phyloP scores from a whole-genome alignment of 2,797 vertebrate species.

The Melanotaenia maccullochi region DNA sequence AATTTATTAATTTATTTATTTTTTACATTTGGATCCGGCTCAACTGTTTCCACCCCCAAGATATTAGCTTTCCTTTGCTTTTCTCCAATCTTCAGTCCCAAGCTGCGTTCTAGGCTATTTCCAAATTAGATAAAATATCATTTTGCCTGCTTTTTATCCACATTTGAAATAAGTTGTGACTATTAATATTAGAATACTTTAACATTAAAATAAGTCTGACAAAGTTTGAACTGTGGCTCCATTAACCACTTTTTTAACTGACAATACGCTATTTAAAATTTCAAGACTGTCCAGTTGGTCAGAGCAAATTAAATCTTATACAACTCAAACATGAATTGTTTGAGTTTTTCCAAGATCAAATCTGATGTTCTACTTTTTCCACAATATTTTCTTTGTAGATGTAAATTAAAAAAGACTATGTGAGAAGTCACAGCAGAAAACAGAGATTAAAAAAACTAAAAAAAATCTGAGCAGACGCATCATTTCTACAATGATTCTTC shows the following conservation, averaged over 20 bases:
- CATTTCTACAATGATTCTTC: constrained; percentile 15
- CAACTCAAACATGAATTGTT: not conserved
- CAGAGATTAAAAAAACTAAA: not conserved
- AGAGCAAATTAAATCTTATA: too few relatives aligned
- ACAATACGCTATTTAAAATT: not conserved
- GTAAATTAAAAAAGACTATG: constrained; percentile 5
- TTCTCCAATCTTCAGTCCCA: not conserved
- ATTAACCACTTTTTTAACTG: not conserved
- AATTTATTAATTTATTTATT: not conserved
- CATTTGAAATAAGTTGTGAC: not conserved
- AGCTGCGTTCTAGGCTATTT: not conserved
- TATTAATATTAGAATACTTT: not conserved
- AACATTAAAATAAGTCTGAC: not conserved
- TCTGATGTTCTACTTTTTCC: not conserved
- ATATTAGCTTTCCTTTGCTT: not conserved
- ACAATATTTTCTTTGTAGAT: not conserved
- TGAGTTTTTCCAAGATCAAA: not conserved
- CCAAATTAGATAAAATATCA: not conserved
- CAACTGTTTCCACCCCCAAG: not conserved
- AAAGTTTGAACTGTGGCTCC: not conserved
- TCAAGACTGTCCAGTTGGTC: not conserved
- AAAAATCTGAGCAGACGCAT: not conserved
- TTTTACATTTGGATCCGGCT: not conserved
- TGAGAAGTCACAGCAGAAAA: not conserved
- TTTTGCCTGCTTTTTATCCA: not conserved